Evolutionary conservation across 2,888 invertebrate species (phyloP).

Genomic region (Ormyrus rosae): DNA sequence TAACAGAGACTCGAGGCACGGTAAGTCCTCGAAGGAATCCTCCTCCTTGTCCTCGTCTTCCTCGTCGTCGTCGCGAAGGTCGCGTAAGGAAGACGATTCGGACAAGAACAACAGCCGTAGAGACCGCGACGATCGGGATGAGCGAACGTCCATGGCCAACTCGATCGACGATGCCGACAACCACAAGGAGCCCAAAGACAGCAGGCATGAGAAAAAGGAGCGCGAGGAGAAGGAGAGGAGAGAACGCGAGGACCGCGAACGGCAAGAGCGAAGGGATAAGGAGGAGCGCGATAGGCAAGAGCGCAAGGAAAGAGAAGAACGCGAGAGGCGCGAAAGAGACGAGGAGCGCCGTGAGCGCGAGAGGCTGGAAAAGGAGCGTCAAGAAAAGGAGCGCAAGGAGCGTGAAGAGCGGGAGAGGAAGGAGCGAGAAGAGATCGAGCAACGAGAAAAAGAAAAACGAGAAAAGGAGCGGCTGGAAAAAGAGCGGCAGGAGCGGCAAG

Average conservation of each 20-base stretch:
- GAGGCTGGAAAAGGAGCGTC: constrained; percentile 59
- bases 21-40: constrained; percentile 35
- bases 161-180: constrained; percentile 51
- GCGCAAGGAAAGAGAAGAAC: constrained; percentile 57
- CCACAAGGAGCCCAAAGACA: constrained; percentile 51
- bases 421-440: constrained; percentile 67
- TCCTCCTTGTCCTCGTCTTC: constrained; percentile 35
- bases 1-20: constrained; percentile 60
- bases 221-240: constrained; percentile 66
- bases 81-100: constrained; percentile 69
- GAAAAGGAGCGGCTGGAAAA: constrained; percentile 69
- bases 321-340: constrained; percentile 62
- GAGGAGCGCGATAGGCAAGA: constrained; percentile 65
- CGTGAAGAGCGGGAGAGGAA: constrained; percentile 62
- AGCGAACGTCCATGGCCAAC: constrained; percentile 7
- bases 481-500: constrained; percentile 64
- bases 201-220: constrained; percentile 65
- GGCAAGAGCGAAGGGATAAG: constrained; percentile 63
- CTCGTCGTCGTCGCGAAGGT: constrained; percentile 64
- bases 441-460: constrained; percentile 67
- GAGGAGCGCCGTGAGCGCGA: constrained; percentile 54
- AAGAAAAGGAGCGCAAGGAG: constrained; percentile 68
- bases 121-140: constrained; percentile 54
- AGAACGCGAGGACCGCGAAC: constrained; percentile 68
- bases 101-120: constrained; percentile 54